phyloP scores from a whole-genome alignment of 2,797 vertebrate species.

The Macropus fuliginosus region DNA sequence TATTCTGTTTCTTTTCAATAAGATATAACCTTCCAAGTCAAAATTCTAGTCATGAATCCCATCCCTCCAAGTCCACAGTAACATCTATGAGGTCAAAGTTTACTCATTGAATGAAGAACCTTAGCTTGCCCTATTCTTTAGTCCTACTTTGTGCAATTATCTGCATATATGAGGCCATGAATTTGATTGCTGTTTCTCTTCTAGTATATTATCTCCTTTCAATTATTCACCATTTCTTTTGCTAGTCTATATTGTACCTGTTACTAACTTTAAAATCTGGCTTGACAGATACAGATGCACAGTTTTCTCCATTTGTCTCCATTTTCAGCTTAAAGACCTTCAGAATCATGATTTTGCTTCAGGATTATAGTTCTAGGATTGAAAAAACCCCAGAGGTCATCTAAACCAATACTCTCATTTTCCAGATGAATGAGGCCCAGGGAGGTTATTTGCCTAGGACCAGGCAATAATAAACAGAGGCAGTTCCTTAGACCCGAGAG shows the following conservation, averaged over 20 bases:
- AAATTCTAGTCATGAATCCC: not conserved
- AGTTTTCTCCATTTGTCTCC: not conserved
- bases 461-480: not conserved
- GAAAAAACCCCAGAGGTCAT: not conserved
- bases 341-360: not conserved
- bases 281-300: not conserved
- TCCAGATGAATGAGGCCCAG: not conserved
- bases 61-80: not conserved
- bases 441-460: not conserved
- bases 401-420: not conserved
- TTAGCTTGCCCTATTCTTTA: not conserved
- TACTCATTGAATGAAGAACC: not conserved
- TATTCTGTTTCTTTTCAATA: not conserved
- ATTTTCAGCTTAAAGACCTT: not conserved
- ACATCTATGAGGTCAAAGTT: not conserved
- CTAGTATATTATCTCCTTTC: not conserved
- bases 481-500: not conserved
- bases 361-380: not conserved
- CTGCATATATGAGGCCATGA: not conserved
- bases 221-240: not conserved
- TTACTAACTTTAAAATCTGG: not conserved
- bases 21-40: not conserved
- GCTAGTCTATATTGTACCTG: not conserved
- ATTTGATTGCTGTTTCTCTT: not conserved
- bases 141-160: not conserved